Evolutionary conservation across 2,113 vertebrate species (phyloP).

Genomic region (Trogon melanurus): DNA sequence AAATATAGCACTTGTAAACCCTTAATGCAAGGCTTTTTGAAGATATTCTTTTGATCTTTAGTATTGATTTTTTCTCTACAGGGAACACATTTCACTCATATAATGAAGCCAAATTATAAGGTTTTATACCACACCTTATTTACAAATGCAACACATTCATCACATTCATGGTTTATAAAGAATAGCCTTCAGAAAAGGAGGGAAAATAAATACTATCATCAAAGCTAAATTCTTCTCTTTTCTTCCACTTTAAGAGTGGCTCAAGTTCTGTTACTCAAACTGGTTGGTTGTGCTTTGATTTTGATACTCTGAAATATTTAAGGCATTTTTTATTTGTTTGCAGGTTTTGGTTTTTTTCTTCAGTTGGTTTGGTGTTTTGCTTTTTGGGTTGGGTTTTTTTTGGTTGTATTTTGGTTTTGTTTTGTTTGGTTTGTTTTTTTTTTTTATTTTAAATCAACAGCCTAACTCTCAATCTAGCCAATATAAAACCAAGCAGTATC

Average conservation of each 20-base stretch:
- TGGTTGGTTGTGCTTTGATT: background rate
- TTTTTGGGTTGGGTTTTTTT: background rate
- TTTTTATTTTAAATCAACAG: background rate
- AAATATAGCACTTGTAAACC: background rate
- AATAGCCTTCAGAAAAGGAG: background rate
- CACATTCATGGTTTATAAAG: background rate
- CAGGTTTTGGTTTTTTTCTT: background rate
- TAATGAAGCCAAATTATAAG: background rate
- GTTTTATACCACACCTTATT: conserved; percentile 29
- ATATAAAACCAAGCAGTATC: background rate
- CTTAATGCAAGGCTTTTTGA: background rate
- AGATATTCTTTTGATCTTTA: conserved; percentile 12
- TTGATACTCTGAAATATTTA: background rate
- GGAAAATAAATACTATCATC: background rate
- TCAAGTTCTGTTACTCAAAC: background rate
- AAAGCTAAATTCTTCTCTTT: background rate
- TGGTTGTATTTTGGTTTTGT: background rate
- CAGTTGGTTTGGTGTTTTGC: background rate
- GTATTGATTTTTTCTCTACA: background rate
- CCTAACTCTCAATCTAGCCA: background rate
- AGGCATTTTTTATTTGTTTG: background rate
- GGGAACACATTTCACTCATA: background rate
- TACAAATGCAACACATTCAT: conserved; percentile 7
- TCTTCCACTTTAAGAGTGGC: background rate
- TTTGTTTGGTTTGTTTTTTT: background rate